Conservation (phyloP, 2,888 invertebrate species). For the Psylliodes chrysocephalus region DNA sequence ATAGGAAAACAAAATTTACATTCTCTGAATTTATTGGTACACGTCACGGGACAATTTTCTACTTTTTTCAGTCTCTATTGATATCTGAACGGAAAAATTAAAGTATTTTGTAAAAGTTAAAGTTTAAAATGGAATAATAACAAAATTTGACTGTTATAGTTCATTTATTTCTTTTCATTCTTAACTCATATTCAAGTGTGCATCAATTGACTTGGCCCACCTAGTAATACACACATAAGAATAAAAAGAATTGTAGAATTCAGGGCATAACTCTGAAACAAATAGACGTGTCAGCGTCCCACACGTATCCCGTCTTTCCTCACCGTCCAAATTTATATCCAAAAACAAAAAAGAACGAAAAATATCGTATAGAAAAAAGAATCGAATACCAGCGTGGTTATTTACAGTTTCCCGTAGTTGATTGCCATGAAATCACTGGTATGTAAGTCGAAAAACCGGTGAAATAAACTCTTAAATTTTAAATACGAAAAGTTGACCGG, state of each 20-base stretch:
- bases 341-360: slow-evolving; percentile 4
- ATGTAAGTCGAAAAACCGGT: slow-evolving; percentile 26
- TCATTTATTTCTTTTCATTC: no score
- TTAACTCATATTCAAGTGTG: no score
- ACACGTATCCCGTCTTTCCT: slow-evolving; percentile 8
- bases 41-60: no score
- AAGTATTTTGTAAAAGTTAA: no score
- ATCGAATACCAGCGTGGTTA: slow-evolving; percentile 6
- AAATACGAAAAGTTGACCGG: background rate
- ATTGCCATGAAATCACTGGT: slow-evolving; percentile 6
- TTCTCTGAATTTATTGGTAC: no score
- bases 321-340: slow-evolving; percentile 14
- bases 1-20: no score
- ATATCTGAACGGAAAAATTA: no score
- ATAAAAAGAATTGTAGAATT: background rate
- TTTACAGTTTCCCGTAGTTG: slow-evolving; percentile 22
- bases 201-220: no score
- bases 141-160: no score
- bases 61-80: no score
- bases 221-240: background rate
- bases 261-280: slow-evolving; percentile 15
- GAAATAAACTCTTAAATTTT: slow-evolving; percentile 10
- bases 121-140: no score
- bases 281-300: slow-evolving; percentile 11
- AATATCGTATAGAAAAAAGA: background rate